Evolutionary conservation across 2,888 invertebrate genomes (phyloP).

Genomic region (Morinoia aosen): DNA sequence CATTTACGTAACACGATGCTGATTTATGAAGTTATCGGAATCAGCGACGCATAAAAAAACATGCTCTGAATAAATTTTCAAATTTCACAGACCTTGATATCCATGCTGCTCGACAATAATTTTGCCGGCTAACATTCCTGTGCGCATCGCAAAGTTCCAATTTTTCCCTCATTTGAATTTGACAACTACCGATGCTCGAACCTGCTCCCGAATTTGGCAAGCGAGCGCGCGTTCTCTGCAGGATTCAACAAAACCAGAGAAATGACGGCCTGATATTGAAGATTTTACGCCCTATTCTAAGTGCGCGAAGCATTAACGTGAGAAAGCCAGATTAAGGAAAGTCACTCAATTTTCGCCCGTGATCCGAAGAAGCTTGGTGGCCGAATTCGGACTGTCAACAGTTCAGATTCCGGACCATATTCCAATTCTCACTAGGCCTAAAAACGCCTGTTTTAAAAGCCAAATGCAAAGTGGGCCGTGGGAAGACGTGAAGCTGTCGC

Average conservation of each 20-base stretch:
- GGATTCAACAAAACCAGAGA: not conserved
- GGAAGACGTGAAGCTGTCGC: conserved; percentile 24
- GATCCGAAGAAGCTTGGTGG: not conserved
- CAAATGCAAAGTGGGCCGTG: conserved; percentile 46
- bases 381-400: conserved; percentile 31
- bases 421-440: not conserved
- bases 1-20: too few species aligned
- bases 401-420: conserved; percentile 12
- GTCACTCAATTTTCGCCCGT: not conserved
- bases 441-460: conserved; percentile 12
- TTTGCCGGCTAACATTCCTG: too few species aligned
- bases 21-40: too few species aligned
- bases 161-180: not conserved
- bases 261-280: not conserved
- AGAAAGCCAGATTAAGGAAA: conserved; percentile 25
- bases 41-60: too few species aligned
- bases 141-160: too few species aligned
- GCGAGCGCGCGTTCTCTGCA: not conserved
- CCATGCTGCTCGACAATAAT: too few species aligned
- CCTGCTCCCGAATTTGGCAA: not conserved
- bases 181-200: not conserved
- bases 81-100: too few species aligned
- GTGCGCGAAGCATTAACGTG: not conserved
- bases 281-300: not conserved
- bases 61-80: too few species aligned